phyloP scores from a whole-genome alignment of 2,888 invertebrate genomes.

The Itoplectis maculator region DNA sequence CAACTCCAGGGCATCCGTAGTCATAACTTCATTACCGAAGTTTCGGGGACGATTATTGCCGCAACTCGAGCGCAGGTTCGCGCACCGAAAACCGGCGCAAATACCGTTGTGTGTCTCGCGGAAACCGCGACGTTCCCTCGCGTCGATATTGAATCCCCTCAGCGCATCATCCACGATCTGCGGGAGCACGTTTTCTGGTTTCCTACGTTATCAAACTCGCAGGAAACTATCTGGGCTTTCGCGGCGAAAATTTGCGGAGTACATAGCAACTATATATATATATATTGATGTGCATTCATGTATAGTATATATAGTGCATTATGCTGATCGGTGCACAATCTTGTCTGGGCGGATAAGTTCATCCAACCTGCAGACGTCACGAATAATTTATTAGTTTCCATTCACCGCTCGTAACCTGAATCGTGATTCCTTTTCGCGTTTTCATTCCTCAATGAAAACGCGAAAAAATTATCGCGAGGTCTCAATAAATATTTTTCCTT shows the following conservation, averaged over 20 bases:
- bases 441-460: not conserved
- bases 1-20: not conserved
- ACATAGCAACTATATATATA: not conserved
- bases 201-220: conserved; percentile 8
- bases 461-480: too few species aligned
- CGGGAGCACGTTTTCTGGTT: conserved; percentile 1
- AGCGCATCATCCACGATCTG: not conserved
- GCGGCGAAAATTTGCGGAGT: too few species aligned
- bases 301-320: too few species aligned
- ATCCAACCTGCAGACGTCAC: conserved; percentile 43
- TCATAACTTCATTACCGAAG: conserved; percentile 35
- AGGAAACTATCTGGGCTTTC: not conserved
- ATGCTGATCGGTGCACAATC: not conserved
- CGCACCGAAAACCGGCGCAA: not conserved
- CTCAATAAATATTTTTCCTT: too few species aligned
- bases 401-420: not conserved
- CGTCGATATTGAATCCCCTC: conserved; percentile 1
- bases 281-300: not conserved
- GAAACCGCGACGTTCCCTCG: conserved; percentile 14
- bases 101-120: conserved; percentile 25
- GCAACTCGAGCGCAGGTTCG: not conserved
- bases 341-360: conserved; percentile 54
- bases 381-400: conserved; percentile 17
- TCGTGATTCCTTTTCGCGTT: too few species aligned
- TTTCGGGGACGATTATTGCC: conserved; percentile 36